Conservation (phyloP, 1,140 invertebrate species). For the Hirudo medicinalis region DNA sequence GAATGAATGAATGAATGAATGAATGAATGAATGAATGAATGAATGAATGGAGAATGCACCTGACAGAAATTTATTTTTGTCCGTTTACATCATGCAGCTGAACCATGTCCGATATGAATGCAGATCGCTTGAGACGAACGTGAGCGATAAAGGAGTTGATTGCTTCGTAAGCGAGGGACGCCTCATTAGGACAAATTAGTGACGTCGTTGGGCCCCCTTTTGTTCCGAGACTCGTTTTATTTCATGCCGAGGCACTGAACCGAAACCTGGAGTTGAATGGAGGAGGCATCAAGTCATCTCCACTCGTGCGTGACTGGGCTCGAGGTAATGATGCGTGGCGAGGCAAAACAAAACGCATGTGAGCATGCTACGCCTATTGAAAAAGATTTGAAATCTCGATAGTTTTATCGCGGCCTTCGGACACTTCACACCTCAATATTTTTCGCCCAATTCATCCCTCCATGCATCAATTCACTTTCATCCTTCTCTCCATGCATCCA, state of each 20-base stretch:
- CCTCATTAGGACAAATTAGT: conserved; percentile 11
- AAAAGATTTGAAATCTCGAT: too few species aligned
- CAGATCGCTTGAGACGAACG: too few species aligned
- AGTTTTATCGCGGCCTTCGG: too few species aligned
- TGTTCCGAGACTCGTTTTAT: background rate
- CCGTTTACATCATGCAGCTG: too few species aligned
- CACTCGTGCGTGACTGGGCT: conserved; percentile 5
- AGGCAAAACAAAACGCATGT: background rate
- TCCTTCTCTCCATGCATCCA: background rate
- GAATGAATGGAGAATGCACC: too few species aligned
- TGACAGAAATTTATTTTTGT: too few species aligned
- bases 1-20: too few species aligned
- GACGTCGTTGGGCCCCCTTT: background rate
- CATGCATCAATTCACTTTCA: background rate
- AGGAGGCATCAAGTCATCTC: background rate
- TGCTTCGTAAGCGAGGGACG: background rate
- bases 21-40: too few species aligned
- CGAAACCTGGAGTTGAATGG: conserved; percentile 7
- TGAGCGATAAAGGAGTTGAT: too few species aligned
- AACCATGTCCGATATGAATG: too few species aligned
- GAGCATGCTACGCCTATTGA: background rate
- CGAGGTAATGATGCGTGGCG: conserved; percentile 7
- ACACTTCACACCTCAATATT: too few species aligned
- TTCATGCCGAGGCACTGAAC: background rate
- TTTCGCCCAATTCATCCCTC: too few species aligned